These are phyloP conservation scores for Digitonthophagus gazella DNA, from an alignment of 2,888 invertebrate species.

Conservation along the genomic window DNA sequence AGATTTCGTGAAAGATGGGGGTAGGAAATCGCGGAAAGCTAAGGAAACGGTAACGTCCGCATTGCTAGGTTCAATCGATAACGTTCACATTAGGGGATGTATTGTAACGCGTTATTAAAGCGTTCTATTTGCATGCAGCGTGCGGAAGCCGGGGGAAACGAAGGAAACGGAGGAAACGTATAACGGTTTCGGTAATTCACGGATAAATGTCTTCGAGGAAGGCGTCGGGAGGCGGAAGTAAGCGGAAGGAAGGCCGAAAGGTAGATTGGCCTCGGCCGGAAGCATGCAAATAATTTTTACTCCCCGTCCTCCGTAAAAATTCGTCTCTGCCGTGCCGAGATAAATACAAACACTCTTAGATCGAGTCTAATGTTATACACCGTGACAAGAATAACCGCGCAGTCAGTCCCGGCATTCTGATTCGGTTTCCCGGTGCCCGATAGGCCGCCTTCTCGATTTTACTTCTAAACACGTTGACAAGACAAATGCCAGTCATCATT, in stretches of 20 bases:
- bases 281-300: slow-evolving; percentile 30
- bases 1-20: neutral
- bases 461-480: slow-evolving; percentile 39
- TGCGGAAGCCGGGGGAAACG: slow-evolving; percentile 15
- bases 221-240: slow-evolving; percentile 16
- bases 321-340: slow-evolving; percentile 40
- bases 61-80: neutral
- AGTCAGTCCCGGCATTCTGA: slow-evolving; percentile 35
- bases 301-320: slow-evolving; percentile 35
- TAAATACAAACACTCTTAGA: slow-evolving; percentile 43
- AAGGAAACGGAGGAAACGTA: slow-evolving; percentile 16
- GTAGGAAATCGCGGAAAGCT: neutral
- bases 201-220: slow-evolving; percentile 20
- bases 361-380: slow-evolving; percentile 43
- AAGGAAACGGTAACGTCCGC: neutral
- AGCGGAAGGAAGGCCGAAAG: slow-evolving; percentile 18
- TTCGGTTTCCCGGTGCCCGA: slow-evolving; percentile 38
- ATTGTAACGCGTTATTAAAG: neutral
- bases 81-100: neutral
- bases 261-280: slow-evolving; percentile 30
- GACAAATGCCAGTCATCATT: slow-evolving; percentile 46
- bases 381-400: slow-evolving; percentile 40
- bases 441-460: slow-evolving; percentile 38
- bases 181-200: slow-evolving; percentile 25
- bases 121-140: slow-evolving; percentile 10